Percentiles rank a stretch among this genome's conserved stretches.
phyloP scores from a whole-genome alignment of 1,140 invertebrate genomes.

The Manduca sexta region DNA sequence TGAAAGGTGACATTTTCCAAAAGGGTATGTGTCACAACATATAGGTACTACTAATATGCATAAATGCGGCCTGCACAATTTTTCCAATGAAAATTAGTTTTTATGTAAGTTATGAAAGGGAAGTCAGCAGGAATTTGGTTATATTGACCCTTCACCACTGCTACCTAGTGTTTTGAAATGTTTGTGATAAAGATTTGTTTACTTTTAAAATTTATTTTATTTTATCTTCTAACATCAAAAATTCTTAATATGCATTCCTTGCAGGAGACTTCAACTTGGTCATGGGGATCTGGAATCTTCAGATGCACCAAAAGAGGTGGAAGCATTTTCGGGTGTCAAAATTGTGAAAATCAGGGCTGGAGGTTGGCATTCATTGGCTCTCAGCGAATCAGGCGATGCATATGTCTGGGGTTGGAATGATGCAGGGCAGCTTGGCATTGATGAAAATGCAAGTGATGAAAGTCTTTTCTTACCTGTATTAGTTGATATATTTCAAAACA shows the following conservation, averaged over 20 bases:
- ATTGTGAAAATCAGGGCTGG: constrained; percentile 81
- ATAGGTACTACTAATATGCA: too few relatives aligned
- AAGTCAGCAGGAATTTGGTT: too few relatives aligned
- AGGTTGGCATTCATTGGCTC: constrained; percentile 88
- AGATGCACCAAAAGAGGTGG: constrained; percentile 77
- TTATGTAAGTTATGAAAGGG: too few relatives aligned
- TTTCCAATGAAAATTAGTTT: too few relatives aligned
- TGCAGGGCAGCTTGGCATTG: constrained; percentile 86
- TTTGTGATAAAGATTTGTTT: too few relatives aligned
- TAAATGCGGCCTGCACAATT: too few relatives aligned
- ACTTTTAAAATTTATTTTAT: too few relatives aligned
- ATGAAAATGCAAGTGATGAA: constrained; percentile 30
- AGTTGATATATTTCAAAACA: constrained; percentile 73
- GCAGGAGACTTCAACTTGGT: constrained; percentile 89
- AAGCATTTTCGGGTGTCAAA: constrained; percentile 82
- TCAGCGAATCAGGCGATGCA: constrained; percentile 84
- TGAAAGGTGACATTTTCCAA: too few relatives aligned
- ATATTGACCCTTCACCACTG: too few relatives aligned
- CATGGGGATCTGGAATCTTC: constrained; percentile 79
- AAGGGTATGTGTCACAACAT: too few relatives aligned
- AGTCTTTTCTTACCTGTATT: constrained; percentile 69
- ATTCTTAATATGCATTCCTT: constrained; percentile 15
- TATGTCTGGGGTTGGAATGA: constrained; percentile 96
- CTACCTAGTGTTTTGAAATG: too few relatives aligned
- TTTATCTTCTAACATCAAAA: too few relatives aligned